Evolutionary conservation across 2,888 invertebrate species (phyloP).

Genomic region (Noctua fimbriata): DNA sequence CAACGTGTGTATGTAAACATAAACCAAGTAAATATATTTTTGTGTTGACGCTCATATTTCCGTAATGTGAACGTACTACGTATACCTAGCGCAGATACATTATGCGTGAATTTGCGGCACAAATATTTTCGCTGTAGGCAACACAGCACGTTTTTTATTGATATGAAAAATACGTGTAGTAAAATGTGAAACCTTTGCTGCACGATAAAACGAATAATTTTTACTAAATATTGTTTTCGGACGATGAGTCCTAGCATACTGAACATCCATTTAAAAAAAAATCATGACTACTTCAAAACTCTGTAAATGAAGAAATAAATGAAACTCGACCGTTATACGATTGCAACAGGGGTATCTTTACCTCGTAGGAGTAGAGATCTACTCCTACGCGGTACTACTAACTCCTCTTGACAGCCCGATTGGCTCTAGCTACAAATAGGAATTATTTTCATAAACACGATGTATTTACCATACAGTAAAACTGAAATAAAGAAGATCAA

Average conservation of each 20-base stretch:
- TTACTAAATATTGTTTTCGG: too few relatives aligned
- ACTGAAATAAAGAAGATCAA: not conserved
- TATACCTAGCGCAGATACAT: not conserved
- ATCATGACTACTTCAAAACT: too few relatives aligned
- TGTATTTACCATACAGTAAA: not conserved
- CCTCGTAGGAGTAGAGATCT: too few relatives aligned
- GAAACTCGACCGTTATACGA: not conserved
- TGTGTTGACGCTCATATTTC: constrained; percentile 33
- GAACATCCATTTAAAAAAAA: too few relatives aligned
- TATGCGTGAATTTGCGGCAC: constrained; percentile 34
- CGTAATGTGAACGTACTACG: constrained; percentile 21
- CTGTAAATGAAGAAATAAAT: not conserved
- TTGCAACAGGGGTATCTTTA: constrained; percentile 18
- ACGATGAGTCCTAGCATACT: too few relatives aligned
- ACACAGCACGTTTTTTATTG: constrained; percentile 16
- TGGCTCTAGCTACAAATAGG: constrained; percentile 44
- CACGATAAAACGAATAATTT: not conserved
- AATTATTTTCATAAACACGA: constrained; percentile 41
- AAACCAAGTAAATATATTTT: constrained; percentile 32
- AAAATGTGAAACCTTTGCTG: not conserved
- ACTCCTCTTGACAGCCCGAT: constrained; percentile 41
- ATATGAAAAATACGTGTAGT: constrained; percentile 1
- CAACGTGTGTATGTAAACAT: not conserved
- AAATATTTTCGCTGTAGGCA: constrained; percentile 35
- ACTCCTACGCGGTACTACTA: not conserved